Percentiles rank a stretch among this genome's conserved stretches.
These are phyloP conservation scores for Tholera decimalis DNA, from an alignment of 2,888 invertebrate species.

Conservation along the genomic window DNA sequence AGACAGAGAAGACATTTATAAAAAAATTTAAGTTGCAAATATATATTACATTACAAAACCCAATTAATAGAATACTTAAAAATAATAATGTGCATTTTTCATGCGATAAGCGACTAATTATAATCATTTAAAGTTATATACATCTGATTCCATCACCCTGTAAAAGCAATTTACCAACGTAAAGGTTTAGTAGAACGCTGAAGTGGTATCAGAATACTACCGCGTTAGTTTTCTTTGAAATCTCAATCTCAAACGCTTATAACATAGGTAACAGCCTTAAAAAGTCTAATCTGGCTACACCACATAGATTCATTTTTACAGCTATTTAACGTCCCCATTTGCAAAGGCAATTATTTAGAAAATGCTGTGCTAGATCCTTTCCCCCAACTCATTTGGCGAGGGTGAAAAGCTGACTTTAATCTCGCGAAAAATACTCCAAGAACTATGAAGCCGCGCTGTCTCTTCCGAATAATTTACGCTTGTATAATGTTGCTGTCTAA, in stretches of 20 bases:
- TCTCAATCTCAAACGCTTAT: background rate
- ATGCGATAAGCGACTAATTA: too few species aligned
- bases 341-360: conserved; percentile 60
- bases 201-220: background rate
- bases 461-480: conserved; percentile 54
- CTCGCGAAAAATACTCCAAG: conserved; percentile 53
- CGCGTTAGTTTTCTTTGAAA: background rate
- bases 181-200: background rate
- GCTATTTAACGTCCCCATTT: conserved; percentile 55
- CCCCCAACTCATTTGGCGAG: conserved; percentile 56
- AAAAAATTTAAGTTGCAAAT: too few species aligned
- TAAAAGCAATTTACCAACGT: too few species aligned
- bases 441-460: conserved; percentile 52
- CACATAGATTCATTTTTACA: conserved; percentile 42
- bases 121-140: too few species aligned
- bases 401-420: conserved; percentile 57
- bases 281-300: conserved; percentile 41
- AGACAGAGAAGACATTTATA: too few species aligned
- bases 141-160: too few species aligned
- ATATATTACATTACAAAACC: too few species aligned
- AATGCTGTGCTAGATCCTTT: conserved; percentile 57
- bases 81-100: too few species aligned
- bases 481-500: conserved; percentile 25
- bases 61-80: too few species aligned
- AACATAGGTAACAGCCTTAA: conserved; percentile 35